Evolutionary conservation across 2,797 vertebrate genomes (phyloP), one percentile per base, ranked within the genome.

Genomic region (Scleropages formosus): DNA sequence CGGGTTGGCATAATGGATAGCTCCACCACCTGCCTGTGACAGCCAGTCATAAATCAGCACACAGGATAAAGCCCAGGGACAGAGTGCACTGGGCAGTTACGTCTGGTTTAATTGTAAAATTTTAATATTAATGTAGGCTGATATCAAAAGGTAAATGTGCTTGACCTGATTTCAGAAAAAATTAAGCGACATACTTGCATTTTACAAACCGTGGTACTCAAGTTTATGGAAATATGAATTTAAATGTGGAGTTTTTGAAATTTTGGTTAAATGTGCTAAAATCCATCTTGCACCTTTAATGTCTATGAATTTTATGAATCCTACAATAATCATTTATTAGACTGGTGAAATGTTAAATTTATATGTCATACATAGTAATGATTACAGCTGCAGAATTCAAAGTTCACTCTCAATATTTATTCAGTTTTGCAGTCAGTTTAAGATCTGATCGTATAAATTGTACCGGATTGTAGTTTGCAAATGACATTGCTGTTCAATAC

Each of bases 31-130:
- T 39, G n/a, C 64, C 71, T 77, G 11, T 61, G 56, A 39, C 76
- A 77, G 22, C 22, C 26, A 8, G 64, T 68, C 56, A 77, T 77
- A 77, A 68, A 67, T 77, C 63, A 77, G 39, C 12, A 8, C 16
- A 12, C 53, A 16, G 53, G 53, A 11, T 49, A 67, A 31, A 26
- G 31, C 44, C 12, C 63, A 62, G 46, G 58, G 58, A 67, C 76
- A 26, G 65, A 66, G 46, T 27, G 39, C n/a, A 46, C 20, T 11
- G 26, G 72, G 72, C 58, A 18, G 56, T 24, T 26, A 60, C 22
- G 44, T 78, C 58, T 67, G 24, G 77, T 44, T 77, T 39, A 64
- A 58, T 53, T 72, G 44, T 39, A 27, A 72, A 10, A 20, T 68
- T 73, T 74, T 78, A 68, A 74, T 74, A 69, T 69, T 66, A 73